Evolutionary conservation across 2,888 invertebrate genomes (phyloP).

Genomic region (Kryphioiulus occultus): DNA sequence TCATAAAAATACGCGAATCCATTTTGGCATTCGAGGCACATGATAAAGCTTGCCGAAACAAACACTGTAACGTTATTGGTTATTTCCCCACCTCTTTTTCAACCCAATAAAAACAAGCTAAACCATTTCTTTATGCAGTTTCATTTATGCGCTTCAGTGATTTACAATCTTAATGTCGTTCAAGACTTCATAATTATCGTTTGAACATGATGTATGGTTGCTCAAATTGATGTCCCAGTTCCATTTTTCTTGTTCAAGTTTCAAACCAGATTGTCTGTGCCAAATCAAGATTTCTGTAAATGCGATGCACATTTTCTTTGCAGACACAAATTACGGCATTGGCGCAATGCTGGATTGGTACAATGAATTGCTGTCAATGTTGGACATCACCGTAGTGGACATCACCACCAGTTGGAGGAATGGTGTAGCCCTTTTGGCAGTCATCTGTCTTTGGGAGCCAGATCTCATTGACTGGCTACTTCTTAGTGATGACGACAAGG

Average conservation of each 20-base stretch:
- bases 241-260: neutral
- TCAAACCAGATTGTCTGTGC: neutral
- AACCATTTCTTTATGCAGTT: neutral
- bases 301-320: neutral
- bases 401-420: constrained; percentile 46
- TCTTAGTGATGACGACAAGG: constrained; percentile 43
- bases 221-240: neutral
- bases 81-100: neutral
- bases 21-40: neutral
- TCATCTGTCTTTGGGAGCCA: constrained; percentile 36
- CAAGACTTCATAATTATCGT: neutral
- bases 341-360: constrained; percentile 43
- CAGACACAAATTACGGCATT: constrained; percentile 44
- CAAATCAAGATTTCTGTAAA: neutral
- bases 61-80: neutral
- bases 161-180: neutral
- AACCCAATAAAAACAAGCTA: neutral
- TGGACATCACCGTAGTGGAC: constrained; percentile 39
- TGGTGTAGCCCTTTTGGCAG: constrained; percentile 42
- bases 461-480: constrained; percentile 43
- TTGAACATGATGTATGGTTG: neutral
- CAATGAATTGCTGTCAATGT: constrained; percentile 42
- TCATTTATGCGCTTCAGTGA: neutral
- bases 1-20: neutral
- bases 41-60: neutral